Base-by-base conservation (phyloP, 2,888 invertebrate species). In the Tenthredo distinguenda region DNA sequence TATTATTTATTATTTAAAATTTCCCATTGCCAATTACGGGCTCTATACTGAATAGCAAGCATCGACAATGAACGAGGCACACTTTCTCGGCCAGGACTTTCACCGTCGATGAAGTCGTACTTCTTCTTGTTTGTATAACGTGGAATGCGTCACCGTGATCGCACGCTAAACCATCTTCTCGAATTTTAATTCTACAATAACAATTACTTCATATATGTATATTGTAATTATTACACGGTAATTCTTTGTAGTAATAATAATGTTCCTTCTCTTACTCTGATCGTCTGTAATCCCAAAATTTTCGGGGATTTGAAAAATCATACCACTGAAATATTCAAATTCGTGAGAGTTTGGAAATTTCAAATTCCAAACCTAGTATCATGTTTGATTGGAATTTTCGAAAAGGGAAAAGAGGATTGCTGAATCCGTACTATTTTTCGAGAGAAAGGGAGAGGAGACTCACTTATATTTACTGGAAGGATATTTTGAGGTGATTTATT, bases 61-160 rank as follows among this genome's bases (percentile, higher is more conserved):
- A 90, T 91, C 90, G 88, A 85, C 89, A 89, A 89, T 92, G 93
- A 93, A 93, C 93, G 92, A 93, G 93, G 91, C 92, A 90, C 91
- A 92, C 93, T 93, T 93, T 93, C 93, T 92, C 93, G 92, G 2
- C 87, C 89, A 89, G 88, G 89, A 93, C 93, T 93, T 93, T 93
- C 93, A 93, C 93, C 93, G 90, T 93, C 93, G 92, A 93, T 93
- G 90, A 91, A 90, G 90, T 87, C 87, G 86, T 62, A 37, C 40
- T 62, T 62, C 40, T 79, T 79, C 79, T 77, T 77, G 77, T 77
- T 77, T 81, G 81, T 81, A 62, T 62, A 58, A 62, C 62, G n/a
- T 50, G 58, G 81, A 65, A 34, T 62, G 62, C 58, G 81, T 81
- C 81, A 81, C 62, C 62, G 77, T 9, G 77, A n/a, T 76, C 34